phyloP scores from a whole-genome alignment of 1,140 invertebrate species.

The Macrobrachium rosenbergii region DNA sequence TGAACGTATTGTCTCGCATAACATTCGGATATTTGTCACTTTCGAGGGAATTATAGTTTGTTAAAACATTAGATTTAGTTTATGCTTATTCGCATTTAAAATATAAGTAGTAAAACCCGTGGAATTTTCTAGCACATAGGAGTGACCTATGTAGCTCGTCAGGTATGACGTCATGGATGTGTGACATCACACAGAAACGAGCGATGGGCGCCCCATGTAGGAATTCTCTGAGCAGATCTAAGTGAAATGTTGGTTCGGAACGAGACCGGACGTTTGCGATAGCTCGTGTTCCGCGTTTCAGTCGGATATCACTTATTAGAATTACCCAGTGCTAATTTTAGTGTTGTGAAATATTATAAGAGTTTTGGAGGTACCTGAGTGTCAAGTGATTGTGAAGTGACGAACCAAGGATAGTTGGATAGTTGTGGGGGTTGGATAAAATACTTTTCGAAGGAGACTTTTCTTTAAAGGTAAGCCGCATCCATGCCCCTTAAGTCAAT shows the following conservation, averaged over 20 bases:
- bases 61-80: too few relatives aligned
- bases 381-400: constrained; percentile 45
- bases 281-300: constrained; percentile 47
- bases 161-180: constrained; percentile 55
- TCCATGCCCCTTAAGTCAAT: constrained; percentile 44
- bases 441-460: constrained; percentile 21
- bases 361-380: constrained; percentile 22
- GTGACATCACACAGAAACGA: constrained; percentile 58
- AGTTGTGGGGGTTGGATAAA: constrained; percentile 7
- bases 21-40: too few relatives aligned
- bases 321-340: constrained; percentile 34
- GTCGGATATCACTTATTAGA: constrained; percentile 32
- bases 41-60: too few relatives aligned
- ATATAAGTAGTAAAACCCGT: neutral
- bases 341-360: constrained; percentile 6
- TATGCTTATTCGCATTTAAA: too few relatives aligned
- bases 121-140: neutral
- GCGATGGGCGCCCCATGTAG: constrained; percentile 53
- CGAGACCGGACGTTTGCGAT: constrained; percentile 50
- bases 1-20: constrained; percentile 1
- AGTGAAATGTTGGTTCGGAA: constrained; percentile 60
- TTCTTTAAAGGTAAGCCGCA: constrained; percentile 51
- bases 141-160: constrained; percentile 34
- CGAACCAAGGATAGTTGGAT: constrained; percentile 11
- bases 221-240: constrained; percentile 61